A percentile compares a stretch with the other conserved stretches of the same genome.
These are phyloP conservation scores for Aphaenogaster floridana DNA, from an alignment of 1,140 invertebrate species.

Conservation along the genomic window DNA sequence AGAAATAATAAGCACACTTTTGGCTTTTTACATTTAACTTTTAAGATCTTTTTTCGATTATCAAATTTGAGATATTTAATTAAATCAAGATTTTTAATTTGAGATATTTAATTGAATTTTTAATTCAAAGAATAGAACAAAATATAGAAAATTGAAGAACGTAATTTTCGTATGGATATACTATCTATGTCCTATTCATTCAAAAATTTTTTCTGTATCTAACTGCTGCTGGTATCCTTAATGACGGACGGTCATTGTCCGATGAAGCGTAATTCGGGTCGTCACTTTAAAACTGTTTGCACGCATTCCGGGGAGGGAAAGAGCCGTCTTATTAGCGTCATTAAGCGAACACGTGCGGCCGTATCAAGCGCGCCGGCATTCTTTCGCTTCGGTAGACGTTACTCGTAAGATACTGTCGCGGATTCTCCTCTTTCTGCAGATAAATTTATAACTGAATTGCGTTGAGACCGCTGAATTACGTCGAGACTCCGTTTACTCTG, in stretches of 20 bases:
- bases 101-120: not conserved
- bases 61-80: not conserved
- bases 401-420: slow-evolving; percentile 27
- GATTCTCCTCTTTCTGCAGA: not conserved
- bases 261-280: slow-evolving; percentile 47
- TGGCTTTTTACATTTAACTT: not conserved
- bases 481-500: not conserved
- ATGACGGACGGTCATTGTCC: not conserved
- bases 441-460: not conserved
- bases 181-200: not conserved
- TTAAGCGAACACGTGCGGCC: slow-evolving; percentile 52
- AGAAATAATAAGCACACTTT: not conserved
- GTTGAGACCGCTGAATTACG: too few species aligned
- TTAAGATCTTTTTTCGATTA: not conserved
- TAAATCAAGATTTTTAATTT: not conserved
- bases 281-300: slow-evolving; percentile 51
- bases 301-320: slow-evolving; percentile 41
- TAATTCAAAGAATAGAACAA: not conserved
- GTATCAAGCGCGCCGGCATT: slow-evolving; percentile 51
- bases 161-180: not conserved
- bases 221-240: not conserved
- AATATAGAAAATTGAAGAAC: not conserved
- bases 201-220: not conserved
- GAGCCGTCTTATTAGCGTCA: slow-evolving; percentile 50
- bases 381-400: slow-evolving; percentile 51